A percentile compares a stretch with the other conserved stretches of the same genome.
phyloP scores from a whole-genome alignment of 2,797 vertebrate species.

The Alauda arvensis region DNA sequence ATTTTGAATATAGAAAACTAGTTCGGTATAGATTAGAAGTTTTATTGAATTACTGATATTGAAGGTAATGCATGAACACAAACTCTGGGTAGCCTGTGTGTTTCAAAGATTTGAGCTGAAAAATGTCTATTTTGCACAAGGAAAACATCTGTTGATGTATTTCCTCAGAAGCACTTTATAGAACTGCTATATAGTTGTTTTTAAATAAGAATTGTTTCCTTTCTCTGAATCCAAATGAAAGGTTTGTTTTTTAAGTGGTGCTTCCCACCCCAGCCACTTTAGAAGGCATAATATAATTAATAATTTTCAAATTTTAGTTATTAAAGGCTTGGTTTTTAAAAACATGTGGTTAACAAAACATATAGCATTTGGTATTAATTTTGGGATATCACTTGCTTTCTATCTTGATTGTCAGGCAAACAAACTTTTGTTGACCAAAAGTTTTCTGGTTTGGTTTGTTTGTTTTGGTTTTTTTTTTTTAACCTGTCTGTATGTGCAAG shows the following conservation, averaged over 20 bases:
- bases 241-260: neutral
- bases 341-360: neutral
- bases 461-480: neutral
- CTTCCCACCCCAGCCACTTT: conserved; percentile 3
- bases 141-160: conserved; percentile 39
- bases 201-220: conserved; percentile 12
- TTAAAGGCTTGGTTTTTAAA: conserved; percentile 11
- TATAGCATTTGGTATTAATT: conserved; percentile 10
- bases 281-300: neutral
- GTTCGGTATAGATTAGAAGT: neutral
- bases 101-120: conserved; percentile 33
- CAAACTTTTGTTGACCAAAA: conserved; percentile 53
- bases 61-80: neutral
- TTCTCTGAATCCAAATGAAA: conserved; percentile 6
- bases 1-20: neutral
- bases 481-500: neutral
- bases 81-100: neutral
- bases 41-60: neutral
- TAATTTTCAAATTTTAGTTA: neutral
- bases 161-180: conserved; percentile 56
- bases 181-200: conserved; percentile 4
- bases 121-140: conserved; percentile 51
- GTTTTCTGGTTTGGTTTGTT: neutral
- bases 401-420: conserved; percentile 3
- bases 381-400: conserved; percentile 24